A percentile compares a stretch with the other conserved stretches of the same genome.
Conservation (phyloP, 2,888 invertebrate species). For the Hirtodrosophila trivittata region DNA sequence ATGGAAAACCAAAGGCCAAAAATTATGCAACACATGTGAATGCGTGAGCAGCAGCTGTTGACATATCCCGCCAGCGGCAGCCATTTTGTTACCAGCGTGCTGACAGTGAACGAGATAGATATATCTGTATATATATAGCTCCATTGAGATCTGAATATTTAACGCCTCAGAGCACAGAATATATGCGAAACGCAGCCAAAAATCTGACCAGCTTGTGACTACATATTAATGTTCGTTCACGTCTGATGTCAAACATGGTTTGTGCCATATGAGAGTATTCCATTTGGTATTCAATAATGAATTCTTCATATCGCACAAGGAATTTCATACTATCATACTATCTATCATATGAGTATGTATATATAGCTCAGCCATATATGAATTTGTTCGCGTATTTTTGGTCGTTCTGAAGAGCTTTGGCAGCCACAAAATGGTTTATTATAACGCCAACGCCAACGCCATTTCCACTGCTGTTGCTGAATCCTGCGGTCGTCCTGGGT, state of each 20-base stretch:
- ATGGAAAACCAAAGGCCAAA: slow-evolving; percentile 47
- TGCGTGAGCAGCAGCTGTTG: slow-evolving; percentile 65
- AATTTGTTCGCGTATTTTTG: slow-evolving; percentile 41
- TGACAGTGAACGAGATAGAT: slow-evolving; percentile 11
- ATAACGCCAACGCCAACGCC: slow-evolving; percentile 37
- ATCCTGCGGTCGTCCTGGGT: slow-evolving; percentile 48
- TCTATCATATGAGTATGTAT: slow-evolving; percentile 1
- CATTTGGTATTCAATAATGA: slow-evolving; percentile 64
- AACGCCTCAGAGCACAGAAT: slow-evolving; percentile 55
- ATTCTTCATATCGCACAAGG: slow-evolving; percentile 36
- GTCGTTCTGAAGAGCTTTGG: slow-evolving; percentile 25
- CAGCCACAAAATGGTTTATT: slow-evolving; percentile 73
- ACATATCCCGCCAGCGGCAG: slow-evolving; percentile 59
- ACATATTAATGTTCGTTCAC: slow-evolving; percentile 59
- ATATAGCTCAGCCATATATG: slow-evolving; percentile 9
- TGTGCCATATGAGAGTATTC: slow-evolving; percentile 52
- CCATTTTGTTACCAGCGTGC: slow-evolving; percentile 55
- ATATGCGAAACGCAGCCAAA: slow-evolving; percentile 9
- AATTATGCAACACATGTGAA: slow-evolving; percentile 57
- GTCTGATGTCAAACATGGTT: slow-evolving; percentile 66
- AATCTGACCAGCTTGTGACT: slow-evolving; percentile 57
- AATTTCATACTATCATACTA: slow-evolving; percentile 11
- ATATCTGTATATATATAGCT: neutral
- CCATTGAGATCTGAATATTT: slow-evolving; percentile 68
- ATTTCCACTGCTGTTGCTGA: slow-evolving; percentile 42